Conservation (phyloP, 2,113 vertebrate genomes). For the Chaetops frenatus region DNA sequence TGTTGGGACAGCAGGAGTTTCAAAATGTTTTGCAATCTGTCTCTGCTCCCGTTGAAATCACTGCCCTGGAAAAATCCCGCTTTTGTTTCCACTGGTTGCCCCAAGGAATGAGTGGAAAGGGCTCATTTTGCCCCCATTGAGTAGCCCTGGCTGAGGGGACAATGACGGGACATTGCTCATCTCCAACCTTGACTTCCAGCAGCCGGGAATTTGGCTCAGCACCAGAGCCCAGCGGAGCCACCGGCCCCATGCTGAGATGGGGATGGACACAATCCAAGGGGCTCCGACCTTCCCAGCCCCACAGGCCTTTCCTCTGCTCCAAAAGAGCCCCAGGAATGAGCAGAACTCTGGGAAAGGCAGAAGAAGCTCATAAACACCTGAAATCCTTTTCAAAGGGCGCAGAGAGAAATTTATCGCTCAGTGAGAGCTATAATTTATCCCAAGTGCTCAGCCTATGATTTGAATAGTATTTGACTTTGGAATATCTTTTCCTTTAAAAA, state of each 20-base stretch:
- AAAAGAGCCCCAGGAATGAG: rapidly evolving
- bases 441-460: neutral
- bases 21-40: neutral
- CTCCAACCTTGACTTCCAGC: neutral
- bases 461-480: neutral
- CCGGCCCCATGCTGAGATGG: rapidly evolving
- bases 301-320: neutral
- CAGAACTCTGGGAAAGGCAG: neutral
- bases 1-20: neutral
- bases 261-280: neutral
- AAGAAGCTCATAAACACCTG: neutral
- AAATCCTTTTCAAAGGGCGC: neutral
- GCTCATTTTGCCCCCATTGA: rapidly evolving
- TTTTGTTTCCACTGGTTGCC: neutral
- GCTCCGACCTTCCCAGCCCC: neutral
- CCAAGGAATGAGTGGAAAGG: neutral
- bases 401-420: neutral
- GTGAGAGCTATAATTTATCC: neutral
- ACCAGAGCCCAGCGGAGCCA: rapidly evolving
- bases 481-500: neutral
- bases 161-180: rapidly evolving
- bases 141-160: rapidly evolving
- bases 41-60: neutral
- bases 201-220: neutral
- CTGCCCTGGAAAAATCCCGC: neutral